Evolutionary conservation across 2,113 vertebrate genomes (phyloP).

Genomic region (Cebus imitator): DNA sequence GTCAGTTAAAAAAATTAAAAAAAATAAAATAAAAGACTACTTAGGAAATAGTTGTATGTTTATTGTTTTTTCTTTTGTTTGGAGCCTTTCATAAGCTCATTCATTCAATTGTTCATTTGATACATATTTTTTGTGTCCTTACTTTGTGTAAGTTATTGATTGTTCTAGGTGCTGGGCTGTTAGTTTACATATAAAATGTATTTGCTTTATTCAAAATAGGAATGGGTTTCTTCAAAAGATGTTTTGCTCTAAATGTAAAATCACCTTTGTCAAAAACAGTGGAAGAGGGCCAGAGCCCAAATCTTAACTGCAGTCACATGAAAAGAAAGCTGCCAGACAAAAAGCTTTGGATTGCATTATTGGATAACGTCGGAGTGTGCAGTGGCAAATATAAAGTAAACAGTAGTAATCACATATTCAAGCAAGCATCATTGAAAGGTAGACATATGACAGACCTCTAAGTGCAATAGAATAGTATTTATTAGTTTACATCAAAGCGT

Average conservation of each 20-base stretch:
- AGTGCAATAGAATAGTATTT: neutral
- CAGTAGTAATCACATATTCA: neutral
- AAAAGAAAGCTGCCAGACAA: neutral
- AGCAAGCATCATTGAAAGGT: neutral
- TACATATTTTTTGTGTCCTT: neutral
- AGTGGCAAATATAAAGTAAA: conserved; percentile 25
- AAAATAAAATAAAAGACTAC: too few relatives aligned
- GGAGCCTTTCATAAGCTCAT: neutral
- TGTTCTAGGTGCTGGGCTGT: neutral
- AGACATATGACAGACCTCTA: neutral
- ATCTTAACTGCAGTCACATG: neutral
- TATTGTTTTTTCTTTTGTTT: neutral
- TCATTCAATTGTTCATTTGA: neutral
- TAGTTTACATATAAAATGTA: neutral
- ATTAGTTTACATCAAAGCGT: neutral
- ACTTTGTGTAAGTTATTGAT: neutral
- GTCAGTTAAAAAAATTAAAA: neutral
- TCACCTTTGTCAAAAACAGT: neutral
- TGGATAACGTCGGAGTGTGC: neutral
- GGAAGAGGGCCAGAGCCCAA: too few relatives aligned
- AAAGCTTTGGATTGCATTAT: neutral
- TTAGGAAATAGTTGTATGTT: neutral
- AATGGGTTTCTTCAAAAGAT: neutral
- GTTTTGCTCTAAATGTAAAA: neutral
- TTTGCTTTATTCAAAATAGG: neutral